Percentiles rank a stretch among this genome's conserved stretches.
Evolutionary conservation across 2,113 vertebrate genomes (phyloP).

Genomic region (Oncorhynchus gorbuscha): DNA sequence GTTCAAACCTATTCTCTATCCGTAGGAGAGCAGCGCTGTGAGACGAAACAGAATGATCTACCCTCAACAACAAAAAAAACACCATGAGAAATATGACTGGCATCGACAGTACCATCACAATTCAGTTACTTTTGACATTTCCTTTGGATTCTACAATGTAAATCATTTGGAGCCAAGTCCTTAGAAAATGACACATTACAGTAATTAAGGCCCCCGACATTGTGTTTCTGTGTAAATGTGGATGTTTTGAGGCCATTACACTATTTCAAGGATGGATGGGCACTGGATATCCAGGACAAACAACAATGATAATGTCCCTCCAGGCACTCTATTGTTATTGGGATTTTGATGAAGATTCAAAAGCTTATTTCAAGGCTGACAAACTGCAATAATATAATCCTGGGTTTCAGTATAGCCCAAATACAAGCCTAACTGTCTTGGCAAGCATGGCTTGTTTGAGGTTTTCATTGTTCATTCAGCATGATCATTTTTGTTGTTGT

Average conservation of each 20-base stretch:
- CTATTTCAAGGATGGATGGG: background rate
- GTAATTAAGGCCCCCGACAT: constrained; percentile 18
- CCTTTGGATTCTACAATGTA: no score
- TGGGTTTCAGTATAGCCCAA: no score
- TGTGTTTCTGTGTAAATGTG: background rate
- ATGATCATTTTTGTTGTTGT: no score
- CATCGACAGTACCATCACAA: background rate
- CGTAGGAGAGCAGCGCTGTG: constrained; percentile 36
- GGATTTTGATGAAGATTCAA: background rate
- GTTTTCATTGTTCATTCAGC: constrained; percentile 3
- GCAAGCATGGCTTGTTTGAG: background rate
- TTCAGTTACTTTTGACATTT: constrained; percentile 24
- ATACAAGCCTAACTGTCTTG: background rate
- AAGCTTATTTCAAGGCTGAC: background rate
- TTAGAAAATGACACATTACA: background rate
- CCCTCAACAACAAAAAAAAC: constrained; percentile 23
- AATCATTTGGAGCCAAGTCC: background rate
- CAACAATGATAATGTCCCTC: background rate
- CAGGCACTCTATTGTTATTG: background rate
- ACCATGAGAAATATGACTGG: constrained; percentile 33
- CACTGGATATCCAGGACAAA: background rate
- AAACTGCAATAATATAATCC: background rate
- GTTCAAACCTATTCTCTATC: constrained; percentile 49
- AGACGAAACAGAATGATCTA: constrained; percentile 37
- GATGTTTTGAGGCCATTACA: background rate